These are phyloP conservation scores for Sphaerophoria rueppellii DNA, from an alignment of 2,888 invertebrate species.

Conservation along the genomic window DNA sequence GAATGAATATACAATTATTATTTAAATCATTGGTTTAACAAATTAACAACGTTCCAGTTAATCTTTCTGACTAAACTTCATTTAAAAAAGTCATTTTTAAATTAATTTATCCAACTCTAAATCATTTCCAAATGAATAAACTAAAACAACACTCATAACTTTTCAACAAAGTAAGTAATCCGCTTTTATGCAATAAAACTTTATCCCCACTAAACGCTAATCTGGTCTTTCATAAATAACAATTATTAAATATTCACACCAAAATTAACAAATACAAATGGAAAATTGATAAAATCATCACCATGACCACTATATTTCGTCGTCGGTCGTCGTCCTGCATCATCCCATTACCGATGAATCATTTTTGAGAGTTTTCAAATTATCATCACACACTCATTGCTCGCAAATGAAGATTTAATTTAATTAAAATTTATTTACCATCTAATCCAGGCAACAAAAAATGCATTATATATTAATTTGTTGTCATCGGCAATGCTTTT, in stretches of 20 bases:
- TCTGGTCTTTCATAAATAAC: conserved; percentile 11
- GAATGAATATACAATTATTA: too few species aligned
- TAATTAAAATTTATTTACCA: conserved; percentile 29
- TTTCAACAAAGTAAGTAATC: conserved; percentile 8
- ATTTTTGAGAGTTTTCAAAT: conserved; percentile 43
- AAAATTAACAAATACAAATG: neutral
- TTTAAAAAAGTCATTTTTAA: neutral
- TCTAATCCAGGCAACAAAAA: conserved; percentile 19
- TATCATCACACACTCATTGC: conserved; percentile 31
- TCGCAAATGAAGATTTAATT: conserved; percentile 56
- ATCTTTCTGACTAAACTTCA: neutral
- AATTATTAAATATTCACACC: conserved; percentile 15
- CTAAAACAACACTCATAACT: conserved; percentile 6
- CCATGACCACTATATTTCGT: neutral
- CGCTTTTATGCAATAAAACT: neutral
- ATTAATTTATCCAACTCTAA: conserved; percentile 5
- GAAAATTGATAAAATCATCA: conserved; percentile 17
- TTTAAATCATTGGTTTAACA: too few species aligned
- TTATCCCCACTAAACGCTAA: neutral
- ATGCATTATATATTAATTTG: conserved; percentile 56
- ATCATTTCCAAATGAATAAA: conserved; percentile 14
- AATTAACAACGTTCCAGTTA: too few species aligned
- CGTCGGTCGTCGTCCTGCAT: neutral
- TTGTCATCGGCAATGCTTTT: conserved; percentile 47
- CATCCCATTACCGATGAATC: too few species aligned